phyloP scores from a whole-genome alignment of 2,113 vertebrate species.

The Laticauda laticaudata region DNA sequence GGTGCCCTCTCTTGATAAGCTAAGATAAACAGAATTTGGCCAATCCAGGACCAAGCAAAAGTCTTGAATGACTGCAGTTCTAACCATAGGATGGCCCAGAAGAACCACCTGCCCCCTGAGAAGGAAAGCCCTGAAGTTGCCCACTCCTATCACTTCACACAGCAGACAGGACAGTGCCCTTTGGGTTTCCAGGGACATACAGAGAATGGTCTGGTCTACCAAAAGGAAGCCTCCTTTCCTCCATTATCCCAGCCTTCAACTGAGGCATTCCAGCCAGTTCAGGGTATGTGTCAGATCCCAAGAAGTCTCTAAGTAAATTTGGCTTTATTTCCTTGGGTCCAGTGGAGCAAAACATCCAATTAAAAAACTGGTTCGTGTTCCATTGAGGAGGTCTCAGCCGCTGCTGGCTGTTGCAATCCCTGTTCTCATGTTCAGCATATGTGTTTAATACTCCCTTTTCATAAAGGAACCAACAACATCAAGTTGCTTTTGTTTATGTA shows the following conservation, averaged over 20 bases:
- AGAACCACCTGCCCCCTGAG: not conserved
- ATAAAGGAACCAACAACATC: slow-evolving; percentile 32
- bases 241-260: not conserved
- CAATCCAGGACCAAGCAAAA: not conserved
- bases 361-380: not conserved
- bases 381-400: not conserved
- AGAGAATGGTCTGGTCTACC: not conserved
- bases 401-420: slow-evolving; percentile 11
- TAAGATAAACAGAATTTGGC: not conserved
- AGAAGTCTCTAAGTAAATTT: not conserved
- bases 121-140: not conserved
- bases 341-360: not conserved
- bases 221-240: not conserved
- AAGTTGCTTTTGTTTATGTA: slow-evolving; percentile 22
- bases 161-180: slow-evolving; percentile 7
- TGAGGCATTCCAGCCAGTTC: not conserved
- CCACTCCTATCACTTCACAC: not conserved
- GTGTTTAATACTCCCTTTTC: not conserved
- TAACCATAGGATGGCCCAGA: not conserved
- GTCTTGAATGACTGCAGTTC: not conserved
- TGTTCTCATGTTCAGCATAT: not conserved
- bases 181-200: not conserved
- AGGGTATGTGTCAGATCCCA: not conserved
- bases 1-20: not conserved
- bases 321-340: not conserved